These are phyloP conservation scores for Tychaedon coryphoeus DNA, from an alignment of 2,113 vertebrate genomes.

Conservation along the genomic window DNA sequence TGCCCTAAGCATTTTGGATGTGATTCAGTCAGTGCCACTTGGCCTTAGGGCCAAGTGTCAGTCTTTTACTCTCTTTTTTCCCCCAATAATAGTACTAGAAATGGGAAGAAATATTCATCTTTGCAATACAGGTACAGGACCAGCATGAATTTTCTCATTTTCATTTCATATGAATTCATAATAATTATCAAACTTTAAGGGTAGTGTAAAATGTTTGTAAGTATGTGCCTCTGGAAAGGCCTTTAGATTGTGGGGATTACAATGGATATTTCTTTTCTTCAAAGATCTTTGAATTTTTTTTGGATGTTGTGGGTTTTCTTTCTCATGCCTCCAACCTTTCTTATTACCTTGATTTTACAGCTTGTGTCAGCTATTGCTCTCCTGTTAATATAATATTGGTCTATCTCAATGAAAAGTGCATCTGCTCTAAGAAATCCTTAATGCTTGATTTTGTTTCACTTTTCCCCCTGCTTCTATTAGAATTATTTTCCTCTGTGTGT, in stretches of 20 bases:
- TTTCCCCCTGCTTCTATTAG: background rate
- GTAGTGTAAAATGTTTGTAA: background rate
- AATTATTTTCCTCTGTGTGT: background rate
- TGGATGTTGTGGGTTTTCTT: background rate
- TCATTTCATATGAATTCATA: background rate
- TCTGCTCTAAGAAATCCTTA: background rate
- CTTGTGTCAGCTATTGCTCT: background rate
- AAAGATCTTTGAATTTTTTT: background rate
- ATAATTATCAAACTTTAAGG: background rate
- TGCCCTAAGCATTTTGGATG: background rate
- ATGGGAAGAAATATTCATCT: background rate
- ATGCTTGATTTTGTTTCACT: background rate
- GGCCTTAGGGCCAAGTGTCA: background rate
- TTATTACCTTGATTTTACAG: background rate
- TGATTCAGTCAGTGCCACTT: background rate
- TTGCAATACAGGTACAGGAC: background rate
- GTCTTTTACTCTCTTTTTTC: background rate
- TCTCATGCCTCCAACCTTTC: background rate
- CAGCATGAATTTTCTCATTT: background rate
- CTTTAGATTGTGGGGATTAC: background rate
- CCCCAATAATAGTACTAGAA: background rate
- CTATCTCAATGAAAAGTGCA: background rate
- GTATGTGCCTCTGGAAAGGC: background rate
- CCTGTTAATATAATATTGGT: background rate
- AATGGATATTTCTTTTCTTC: background rate